A percentile compares a stretch with the other conserved stretches of the same genome.
Evolutionary conservation across 2,888 invertebrate species (phyloP).

Genomic region (Latheticus oryzae): DNA sequence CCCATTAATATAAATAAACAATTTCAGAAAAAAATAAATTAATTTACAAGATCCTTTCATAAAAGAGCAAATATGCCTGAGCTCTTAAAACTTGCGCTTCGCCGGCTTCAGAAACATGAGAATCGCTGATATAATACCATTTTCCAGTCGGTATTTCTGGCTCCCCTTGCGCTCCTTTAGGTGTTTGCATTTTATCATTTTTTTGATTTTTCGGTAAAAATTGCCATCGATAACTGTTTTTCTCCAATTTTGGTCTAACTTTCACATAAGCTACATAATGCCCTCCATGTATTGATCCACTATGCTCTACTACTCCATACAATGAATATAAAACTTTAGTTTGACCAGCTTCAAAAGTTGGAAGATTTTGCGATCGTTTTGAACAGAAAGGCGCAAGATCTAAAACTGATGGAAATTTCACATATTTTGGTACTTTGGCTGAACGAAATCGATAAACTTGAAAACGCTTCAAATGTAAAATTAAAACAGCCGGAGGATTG

Average conservation of each 20-base stretch:
- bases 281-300: constrained; percentile 89
- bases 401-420: constrained; percentile 86
- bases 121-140: constrained; percentile 97
- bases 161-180: constrained; percentile 62
- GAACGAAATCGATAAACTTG: constrained; percentile 74
- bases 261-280: constrained; percentile 97
- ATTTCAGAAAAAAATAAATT: constrained; percentile 21
- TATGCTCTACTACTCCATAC: constrained; percentile 96
- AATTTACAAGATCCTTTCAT: constrained; percentile 86
- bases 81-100: constrained; percentile 84
- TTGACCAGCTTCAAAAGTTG: constrained; percentile 63
- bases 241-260: constrained; percentile 74
- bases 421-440: constrained; percentile 85
- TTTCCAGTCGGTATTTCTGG: constrained; percentile 74
- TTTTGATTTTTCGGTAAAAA: constrained; percentile 72
- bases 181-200: constrained; percentile 58
- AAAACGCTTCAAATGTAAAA: constrained; percentile 95
- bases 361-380: constrained; percentile 70
- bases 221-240: constrained; percentile 78
- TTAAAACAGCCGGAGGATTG: constrained; percentile 92
- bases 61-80: constrained; percentile 96
- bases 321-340: constrained; percentile 81
- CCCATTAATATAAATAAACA: constrained; percentile 9
- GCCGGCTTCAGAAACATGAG: constrained; percentile 82
- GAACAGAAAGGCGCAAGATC: constrained; percentile 94